These are phyloP conservation scores for Xestia xanthographa DNA, from an alignment of 2,888 invertebrate genomes.

Conservation along the genomic window DNA sequence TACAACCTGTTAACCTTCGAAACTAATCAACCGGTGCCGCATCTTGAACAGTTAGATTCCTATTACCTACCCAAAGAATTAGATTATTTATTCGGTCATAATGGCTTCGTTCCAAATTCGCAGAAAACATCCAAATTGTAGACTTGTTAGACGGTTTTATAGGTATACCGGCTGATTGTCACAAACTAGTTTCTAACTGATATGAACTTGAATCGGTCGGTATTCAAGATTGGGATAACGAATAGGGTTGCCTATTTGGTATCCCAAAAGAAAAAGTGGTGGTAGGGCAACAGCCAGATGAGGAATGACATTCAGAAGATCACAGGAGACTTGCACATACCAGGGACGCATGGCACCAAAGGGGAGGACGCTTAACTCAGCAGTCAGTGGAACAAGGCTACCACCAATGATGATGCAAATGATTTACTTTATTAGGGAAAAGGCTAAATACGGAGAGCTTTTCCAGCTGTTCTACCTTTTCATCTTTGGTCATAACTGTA, in stretches of 20 bases:
- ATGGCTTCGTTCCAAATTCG: conserved; percentile 33
- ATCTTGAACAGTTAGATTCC: conserved; percentile 30
- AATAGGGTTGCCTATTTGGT: neutral
- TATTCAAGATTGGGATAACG: neutral
- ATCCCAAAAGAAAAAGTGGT: neutral
- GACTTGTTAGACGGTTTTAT: neutral
- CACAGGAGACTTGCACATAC: neutral
- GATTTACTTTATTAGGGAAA: neutral
- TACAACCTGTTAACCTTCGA: conserved; percentile 33
- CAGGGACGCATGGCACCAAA: neutral
- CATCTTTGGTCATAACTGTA: neutral
- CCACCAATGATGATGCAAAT: neutral
- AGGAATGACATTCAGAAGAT: neutral
- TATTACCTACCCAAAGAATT: conserved; percentile 20
- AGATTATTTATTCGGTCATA: conserved; percentile 27
- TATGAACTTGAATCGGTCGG: neutral
- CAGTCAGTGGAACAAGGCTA: neutral
- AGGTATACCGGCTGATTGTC: neutral
- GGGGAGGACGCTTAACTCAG: neutral
- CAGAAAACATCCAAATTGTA: conserved; percentile 1
- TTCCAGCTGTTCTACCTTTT: neutral
- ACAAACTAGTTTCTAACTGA: neutral
- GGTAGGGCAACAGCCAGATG: neutral
- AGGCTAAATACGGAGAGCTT: neutral
- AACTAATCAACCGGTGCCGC: conserved; percentile 23